Evolutionary conservation across 2,797 vertebrate species (phyloP).

Genomic region (Molothrus aeneus): DNA sequence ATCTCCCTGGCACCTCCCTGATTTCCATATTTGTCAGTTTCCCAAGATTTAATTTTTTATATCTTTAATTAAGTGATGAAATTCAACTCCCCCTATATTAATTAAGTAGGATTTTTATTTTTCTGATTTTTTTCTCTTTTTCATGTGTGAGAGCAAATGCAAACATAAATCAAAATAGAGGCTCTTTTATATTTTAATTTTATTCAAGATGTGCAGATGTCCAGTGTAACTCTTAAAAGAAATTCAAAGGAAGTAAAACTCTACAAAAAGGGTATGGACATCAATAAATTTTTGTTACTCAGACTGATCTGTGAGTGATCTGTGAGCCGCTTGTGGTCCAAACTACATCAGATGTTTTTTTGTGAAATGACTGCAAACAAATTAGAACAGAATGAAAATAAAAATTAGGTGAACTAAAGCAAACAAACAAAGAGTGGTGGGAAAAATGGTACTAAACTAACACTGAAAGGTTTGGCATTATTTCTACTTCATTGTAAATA

Average conservation of each 20-base stretch:
- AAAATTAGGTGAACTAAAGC: conserved; percentile 1
- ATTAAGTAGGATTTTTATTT: not conserved
- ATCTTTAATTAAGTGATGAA: not conserved
- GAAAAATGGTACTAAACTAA: conserved; percentile 34
- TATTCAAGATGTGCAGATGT: not conserved
- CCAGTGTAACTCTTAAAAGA: not conserved
- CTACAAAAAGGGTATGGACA: not conserved
- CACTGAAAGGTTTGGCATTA: not conserved
- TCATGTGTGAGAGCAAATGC: not conserved
- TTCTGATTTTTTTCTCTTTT: not conserved
- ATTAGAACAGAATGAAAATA: conserved; percentile 19
- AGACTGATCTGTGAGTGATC: not conserved
- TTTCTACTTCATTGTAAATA: conserved; percentile 38
- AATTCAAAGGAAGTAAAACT: not conserved
- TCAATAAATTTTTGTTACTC: not conserved
- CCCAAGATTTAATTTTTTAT: not conserved
- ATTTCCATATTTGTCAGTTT: not conserved
- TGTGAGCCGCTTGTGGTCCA: not conserved
- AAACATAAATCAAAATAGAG: not conserved
- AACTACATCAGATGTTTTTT: not conserved
- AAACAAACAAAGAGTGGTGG: conserved; percentile 21
- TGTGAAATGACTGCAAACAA: not conserved
- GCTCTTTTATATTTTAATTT: not conserved
- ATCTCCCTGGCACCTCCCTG: not conserved
- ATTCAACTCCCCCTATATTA: not conserved